These are phyloP conservation scores for Lymantria dispar DNA, from an alignment of 2,888 invertebrate genomes.

Conservation along the genomic window DNA sequence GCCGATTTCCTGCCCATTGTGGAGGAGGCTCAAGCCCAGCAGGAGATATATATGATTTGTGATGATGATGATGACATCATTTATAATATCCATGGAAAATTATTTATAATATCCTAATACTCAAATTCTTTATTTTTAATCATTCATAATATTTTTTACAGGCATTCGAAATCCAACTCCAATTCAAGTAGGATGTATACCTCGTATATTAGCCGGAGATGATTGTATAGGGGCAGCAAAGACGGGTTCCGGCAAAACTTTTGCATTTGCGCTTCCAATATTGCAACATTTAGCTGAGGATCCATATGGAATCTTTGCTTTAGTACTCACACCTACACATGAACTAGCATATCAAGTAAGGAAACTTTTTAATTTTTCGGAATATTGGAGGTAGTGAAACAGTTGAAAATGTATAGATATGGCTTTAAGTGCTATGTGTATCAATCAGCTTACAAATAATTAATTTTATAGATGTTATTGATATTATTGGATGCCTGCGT, in stretches of 20 bases:
- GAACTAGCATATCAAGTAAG: constrained; percentile 92
- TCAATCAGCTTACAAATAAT: no score
- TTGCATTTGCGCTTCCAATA: constrained; percentile 98
- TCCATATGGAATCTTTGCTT: constrained; percentile 97
- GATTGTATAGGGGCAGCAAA: constrained; percentile 98
- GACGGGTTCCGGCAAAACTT: constrained; percentile 98
- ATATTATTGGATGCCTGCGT: no score
- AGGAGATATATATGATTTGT: no score
- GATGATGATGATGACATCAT: no score
- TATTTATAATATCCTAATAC: no score
- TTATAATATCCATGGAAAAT: no score
- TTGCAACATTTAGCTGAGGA: constrained; percentile 95
- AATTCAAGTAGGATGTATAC: constrained; percentile 92
- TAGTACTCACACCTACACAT: constrained; percentile 97
- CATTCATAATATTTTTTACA: constrained; percentile 47
- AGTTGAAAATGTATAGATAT: no score
- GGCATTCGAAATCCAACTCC: constrained; percentile 90
- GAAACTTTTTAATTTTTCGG: neutral
- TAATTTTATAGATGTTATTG: no score
- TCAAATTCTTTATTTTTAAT: neutral
- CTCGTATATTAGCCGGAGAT: constrained; percentile 88
- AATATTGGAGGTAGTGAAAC: no score
- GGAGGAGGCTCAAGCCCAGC: no score
- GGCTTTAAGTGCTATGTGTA: no score
- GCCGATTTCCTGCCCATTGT: no score